These are phyloP conservation scores for Holothuria leucospilota DNA, from an alignment of 53 echinoderm and acorn worm species.

Conservation along the genomic window DNA sequence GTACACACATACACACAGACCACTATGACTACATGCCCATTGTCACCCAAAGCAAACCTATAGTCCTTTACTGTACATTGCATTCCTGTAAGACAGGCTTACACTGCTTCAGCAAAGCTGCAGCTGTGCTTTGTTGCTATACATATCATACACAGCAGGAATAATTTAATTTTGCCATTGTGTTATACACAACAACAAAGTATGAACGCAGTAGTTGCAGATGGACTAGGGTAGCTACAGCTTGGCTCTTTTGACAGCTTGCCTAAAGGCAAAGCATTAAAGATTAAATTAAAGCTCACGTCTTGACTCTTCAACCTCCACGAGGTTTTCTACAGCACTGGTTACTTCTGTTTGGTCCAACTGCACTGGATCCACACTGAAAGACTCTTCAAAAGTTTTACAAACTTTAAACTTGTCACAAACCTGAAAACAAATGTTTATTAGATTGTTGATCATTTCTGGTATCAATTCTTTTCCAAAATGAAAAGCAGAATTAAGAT, in stretches of 20 bases:
- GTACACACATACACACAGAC: too few species aligned
- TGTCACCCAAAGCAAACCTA: too few species aligned
- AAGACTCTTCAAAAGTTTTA: conserved; percentile 38
- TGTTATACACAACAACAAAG: too few species aligned
- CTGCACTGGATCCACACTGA: conserved; percentile 30
- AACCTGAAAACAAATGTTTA: conserved; percentile 47
- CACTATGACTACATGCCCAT: too few species aligned
- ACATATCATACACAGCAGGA: too few species aligned
- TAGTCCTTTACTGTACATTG: too few species aligned
- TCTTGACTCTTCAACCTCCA: conserved; percentile 61
- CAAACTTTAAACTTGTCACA: conserved; percentile 66
- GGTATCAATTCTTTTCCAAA: background rate
- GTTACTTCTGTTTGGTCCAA: conserved; percentile 45
- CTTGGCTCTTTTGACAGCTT: background rate
- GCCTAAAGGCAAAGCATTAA: background rate
- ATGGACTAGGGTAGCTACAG: too few species aligned
- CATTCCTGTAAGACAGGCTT: too few species aligned
- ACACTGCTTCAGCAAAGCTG: too few species aligned
- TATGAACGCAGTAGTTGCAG: too few species aligned
- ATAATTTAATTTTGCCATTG: too few species aligned
- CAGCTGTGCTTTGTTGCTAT: too few species aligned
- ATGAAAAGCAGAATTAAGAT: background rate
- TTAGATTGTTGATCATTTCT: background rate
- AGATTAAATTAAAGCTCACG: conserved; percentile 41
- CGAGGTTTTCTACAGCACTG: conserved; percentile 50